phyloP scores from a whole-genome alignment of 2,113 vertebrate genomes.

The Varanus komodoensis region DNA sequence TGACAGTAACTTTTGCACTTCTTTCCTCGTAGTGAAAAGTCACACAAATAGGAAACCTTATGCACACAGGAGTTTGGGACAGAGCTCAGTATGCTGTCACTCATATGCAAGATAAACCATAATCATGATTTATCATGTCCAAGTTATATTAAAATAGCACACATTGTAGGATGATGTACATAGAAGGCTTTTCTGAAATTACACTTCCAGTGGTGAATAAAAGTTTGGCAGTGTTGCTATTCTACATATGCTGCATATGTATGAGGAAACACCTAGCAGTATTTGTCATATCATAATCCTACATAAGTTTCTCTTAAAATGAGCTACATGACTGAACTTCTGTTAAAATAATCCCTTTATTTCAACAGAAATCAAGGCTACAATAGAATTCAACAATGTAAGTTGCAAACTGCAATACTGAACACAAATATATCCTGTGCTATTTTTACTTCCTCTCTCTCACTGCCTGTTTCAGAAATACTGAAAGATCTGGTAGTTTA shows the following conservation, averaged over 20 bases:
- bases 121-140: neutral
- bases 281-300: too few species aligned
- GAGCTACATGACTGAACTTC: neutral
- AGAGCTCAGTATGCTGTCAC: accelerated
- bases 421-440: neutral
- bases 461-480: neutral
- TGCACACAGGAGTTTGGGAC: accelerated
- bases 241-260: neutral
- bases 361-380: neutral
- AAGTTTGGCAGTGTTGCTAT: neutral
- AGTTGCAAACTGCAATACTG: neutral
- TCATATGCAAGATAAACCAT: neutral
- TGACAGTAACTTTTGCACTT: accelerated
- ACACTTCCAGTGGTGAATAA: neutral
- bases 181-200: neutral
- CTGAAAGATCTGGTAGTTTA: neutral
- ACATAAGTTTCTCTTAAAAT: neutral
- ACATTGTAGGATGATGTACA: neutral
- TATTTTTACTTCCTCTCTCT: neutral
- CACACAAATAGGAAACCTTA: accelerated
- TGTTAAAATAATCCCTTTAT: neutral
- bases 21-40: accelerated
- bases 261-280: neutral
- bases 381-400: neutral
- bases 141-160: neutral